Percentiles rank a stretch among this genome's conserved stretches.
Conservation (phyloP, 2,888 invertebrate species). For the Willowsia nigromaculata region DNA sequence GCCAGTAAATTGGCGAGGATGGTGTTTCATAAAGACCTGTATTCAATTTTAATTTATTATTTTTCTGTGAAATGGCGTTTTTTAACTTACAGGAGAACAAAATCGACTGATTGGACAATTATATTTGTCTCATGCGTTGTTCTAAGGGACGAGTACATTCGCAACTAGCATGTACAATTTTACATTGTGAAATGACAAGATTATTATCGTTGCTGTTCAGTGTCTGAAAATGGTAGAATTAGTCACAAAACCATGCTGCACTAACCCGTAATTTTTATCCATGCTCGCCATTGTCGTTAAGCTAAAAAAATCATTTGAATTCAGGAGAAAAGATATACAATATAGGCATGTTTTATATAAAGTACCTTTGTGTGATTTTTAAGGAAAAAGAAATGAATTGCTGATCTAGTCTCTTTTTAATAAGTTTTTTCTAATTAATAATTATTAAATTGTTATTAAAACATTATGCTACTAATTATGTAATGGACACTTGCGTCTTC, state of each 20-base stretch:
- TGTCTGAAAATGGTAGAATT: neutral
- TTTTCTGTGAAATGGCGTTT: neutral
- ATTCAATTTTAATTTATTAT: neutral
- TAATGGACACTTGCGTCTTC: too few species aligned
- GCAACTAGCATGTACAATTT: neutral
- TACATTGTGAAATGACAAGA: neutral
- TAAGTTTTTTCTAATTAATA: neutral
- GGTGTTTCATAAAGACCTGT: conserved; percentile 20
- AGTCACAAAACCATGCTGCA: neutral
- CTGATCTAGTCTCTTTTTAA: conserved; percentile 60
- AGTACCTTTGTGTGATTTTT: conserved; percentile 60
- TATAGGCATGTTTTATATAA: neutral
- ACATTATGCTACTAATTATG: too few species aligned
- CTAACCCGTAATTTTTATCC: conserved; percentile 6
- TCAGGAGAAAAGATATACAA: neutral
- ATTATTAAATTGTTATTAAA: too few species aligned
- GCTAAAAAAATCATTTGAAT: neutral
- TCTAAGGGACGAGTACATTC: neutral
- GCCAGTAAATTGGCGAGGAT: neutral
- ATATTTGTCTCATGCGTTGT: neutral
- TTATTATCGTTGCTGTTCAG: neutral
- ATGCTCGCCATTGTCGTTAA: neutral
- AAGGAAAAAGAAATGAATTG: conserved; percentile 47
- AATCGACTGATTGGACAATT: conserved; percentile 31
- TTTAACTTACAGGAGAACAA: neutral